A percentile compares a stretch with the other conserved stretches of the same genome.
phyloP scores from a whole-genome alignment of 2,888 invertebrate genomes.

The Bombyx huttoni region DNA sequence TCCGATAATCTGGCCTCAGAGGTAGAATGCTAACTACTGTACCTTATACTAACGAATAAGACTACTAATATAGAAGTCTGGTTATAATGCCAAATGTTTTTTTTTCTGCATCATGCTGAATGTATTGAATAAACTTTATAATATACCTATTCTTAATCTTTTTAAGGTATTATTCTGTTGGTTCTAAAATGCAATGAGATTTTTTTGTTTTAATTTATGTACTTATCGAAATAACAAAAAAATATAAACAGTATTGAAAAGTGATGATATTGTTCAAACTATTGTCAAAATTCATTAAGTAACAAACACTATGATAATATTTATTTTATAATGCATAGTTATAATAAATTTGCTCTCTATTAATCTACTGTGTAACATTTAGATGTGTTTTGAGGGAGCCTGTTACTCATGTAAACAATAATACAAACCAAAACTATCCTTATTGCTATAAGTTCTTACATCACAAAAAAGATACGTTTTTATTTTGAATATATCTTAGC shows the following conservation, averaged over 20 bases:
- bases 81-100: conserved; percentile 5
- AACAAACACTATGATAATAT: background rate
- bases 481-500: no score
- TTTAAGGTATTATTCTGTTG: background rate
- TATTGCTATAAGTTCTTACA: background rate
- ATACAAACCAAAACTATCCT: background rate
- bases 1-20: background rate
- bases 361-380: background rate
- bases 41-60: background rate
- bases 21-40: background rate
- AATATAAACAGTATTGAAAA: no score
- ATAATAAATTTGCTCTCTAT: background rate
- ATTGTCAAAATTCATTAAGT: no score
- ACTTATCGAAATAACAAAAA: no score
- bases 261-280: no score
- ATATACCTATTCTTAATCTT: no score
- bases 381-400: background rate
- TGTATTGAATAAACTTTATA: background rate
- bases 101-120: background rate
- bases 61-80: conserved; percentile 1
- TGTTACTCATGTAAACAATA: background rate
- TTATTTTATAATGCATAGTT: background rate
- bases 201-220: no score
- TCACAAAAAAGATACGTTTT: background rate
- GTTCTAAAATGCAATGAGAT: no score